phyloP scores from a whole-genome alignment of 2,797 vertebrate genomes.

The Oreochromis mossambicus region DNA sequence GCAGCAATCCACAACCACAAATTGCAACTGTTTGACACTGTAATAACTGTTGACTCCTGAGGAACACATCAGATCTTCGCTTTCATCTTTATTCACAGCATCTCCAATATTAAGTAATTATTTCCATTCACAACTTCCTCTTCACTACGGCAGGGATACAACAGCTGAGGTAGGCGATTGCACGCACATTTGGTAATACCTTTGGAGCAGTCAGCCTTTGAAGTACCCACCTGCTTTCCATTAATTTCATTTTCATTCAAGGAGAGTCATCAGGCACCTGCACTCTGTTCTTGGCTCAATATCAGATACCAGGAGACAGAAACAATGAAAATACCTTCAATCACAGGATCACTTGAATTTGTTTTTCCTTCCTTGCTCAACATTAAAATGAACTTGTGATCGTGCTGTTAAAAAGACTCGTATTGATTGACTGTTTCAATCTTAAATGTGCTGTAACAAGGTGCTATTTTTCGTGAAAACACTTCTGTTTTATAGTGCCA shows the following conservation, averaged over 20 bases:
- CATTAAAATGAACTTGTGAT: conserved; percentile 1
- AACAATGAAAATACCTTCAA: conserved; percentile 31
- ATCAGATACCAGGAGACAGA: conserved; percentile 38
- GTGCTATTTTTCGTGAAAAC: not conserved
- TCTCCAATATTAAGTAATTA: conserved; percentile 41
- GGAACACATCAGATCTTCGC: conserved; percentile 14
- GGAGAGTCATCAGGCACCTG: conserved; percentile 59
- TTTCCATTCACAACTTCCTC: conserved; percentile 45
- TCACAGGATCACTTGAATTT: conserved; percentile 6
- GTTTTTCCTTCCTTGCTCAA: not conserved
- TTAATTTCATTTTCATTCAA: conserved; percentile 63
- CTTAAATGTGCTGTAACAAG: not conserved
- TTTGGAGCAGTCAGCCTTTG: conserved; percentile 51
- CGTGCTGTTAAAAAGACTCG: not conserved
- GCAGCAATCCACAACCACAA: not conserved
- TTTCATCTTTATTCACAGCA: conserved; percentile 24
- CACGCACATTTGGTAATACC: conserved; percentile 39
- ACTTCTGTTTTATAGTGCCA: not conserved
- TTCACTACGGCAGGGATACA: conserved; percentile 20
- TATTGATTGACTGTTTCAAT: not conserved
- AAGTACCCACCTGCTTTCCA: conserved; percentile 67
- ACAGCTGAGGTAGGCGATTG: conserved; percentile 52
- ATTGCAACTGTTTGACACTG: conserved; percentile 5
- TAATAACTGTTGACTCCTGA: conserved; percentile 11
- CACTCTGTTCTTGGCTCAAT: conserved; percentile 40